phyloP scores from a whole-genome alignment of 2,797 vertebrate species.

The Bothrops alternatus region DNA sequence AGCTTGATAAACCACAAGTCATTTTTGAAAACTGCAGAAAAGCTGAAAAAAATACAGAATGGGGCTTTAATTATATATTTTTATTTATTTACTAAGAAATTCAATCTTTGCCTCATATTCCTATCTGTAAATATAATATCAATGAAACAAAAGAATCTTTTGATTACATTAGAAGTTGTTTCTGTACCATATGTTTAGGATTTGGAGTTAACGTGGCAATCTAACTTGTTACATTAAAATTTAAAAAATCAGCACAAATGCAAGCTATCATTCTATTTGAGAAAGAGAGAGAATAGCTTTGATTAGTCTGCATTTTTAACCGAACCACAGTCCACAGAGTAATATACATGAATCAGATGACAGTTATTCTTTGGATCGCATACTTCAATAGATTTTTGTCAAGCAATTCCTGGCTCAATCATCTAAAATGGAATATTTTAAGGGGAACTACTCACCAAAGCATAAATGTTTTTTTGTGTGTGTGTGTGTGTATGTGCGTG shows the following conservation, averaged over 20 bases:
- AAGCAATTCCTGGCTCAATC: background rate
- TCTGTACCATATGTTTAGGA: background rate
- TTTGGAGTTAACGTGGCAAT: background rate
- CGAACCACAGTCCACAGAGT: background rate
- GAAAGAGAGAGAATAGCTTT: background rate
- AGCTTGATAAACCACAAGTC: slow-evolving; percentile 35
- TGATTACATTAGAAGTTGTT: background rate
- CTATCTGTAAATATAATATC: background rate
- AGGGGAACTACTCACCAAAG: background rate
- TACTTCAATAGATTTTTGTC: background rate
- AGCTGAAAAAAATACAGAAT: slow-evolving; percentile 8
- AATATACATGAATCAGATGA: background rate
- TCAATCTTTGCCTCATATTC: background rate
- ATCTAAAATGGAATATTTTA: background rate
- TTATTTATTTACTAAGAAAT: slow-evolving; percentile 16
- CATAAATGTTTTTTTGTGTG: too few relatives aligned
- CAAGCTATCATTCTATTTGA: background rate
- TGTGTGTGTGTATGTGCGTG: background rate
- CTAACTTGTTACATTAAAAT: background rate
- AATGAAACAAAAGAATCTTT: background rate
- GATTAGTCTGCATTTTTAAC: background rate
- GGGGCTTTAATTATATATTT: slow-evolving; percentile 4
- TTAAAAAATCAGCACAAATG: background rate
- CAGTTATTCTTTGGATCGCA: background rate
- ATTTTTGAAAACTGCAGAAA: slow-evolving; percentile 30